Evolutionary conservation across 1,140 invertebrate genomes (phyloP).

Genomic region (Drosophila miranda): DNA sequence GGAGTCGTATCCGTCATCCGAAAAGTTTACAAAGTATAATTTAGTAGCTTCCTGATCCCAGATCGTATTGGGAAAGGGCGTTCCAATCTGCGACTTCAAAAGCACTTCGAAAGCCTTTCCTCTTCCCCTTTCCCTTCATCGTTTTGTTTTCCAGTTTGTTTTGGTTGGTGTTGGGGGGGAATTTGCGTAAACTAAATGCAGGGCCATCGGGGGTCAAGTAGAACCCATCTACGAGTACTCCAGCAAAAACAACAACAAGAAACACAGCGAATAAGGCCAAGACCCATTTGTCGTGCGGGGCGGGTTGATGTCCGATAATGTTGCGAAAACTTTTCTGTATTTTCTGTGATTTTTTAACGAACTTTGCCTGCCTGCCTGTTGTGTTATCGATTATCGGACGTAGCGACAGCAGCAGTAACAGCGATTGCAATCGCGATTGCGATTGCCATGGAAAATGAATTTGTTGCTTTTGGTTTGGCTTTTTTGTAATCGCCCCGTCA

Average conservation of each 20-base stretch:
- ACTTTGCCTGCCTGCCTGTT: constrained; percentile 50
- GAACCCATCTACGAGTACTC: constrained; percentile 43
- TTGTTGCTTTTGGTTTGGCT: constrained; percentile 11
- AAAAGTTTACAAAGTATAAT: too few relatives aligned
- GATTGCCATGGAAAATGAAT: constrained; percentile 46
- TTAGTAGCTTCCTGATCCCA: too few relatives aligned
- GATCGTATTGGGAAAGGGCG: too few relatives aligned
- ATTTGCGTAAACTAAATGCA: constrained; percentile 65
- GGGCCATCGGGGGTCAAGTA: constrained; percentile 63
- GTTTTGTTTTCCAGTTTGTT: constrained; percentile 19
- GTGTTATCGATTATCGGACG: constrained; percentile 52
- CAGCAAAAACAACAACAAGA: constrained; percentile 21
- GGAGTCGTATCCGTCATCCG: too few relatives aligned
- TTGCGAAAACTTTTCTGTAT: constrained; percentile 52
- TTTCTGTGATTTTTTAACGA: constrained; percentile 34
- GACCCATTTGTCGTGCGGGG: constrained; percentile 9
- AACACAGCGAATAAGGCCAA: constrained; percentile 34
- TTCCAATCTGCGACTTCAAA: too few relatives aligned
- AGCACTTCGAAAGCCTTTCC: constrained; percentile 6
- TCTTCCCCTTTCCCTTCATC: neutral
- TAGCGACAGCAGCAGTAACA: constrained; percentile 7
- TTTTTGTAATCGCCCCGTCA: constrained; percentile 27
- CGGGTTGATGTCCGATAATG: constrained; percentile 74
- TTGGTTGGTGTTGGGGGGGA: constrained; percentile 5
- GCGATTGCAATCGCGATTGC: constrained; percentile 36